Percentiles rank a stretch among this genome's conserved stretches.
Evolutionary conservation across 92 coral and sea anemone species (phyloP).

Genomic region (Bergia puertoricense): DNA sequence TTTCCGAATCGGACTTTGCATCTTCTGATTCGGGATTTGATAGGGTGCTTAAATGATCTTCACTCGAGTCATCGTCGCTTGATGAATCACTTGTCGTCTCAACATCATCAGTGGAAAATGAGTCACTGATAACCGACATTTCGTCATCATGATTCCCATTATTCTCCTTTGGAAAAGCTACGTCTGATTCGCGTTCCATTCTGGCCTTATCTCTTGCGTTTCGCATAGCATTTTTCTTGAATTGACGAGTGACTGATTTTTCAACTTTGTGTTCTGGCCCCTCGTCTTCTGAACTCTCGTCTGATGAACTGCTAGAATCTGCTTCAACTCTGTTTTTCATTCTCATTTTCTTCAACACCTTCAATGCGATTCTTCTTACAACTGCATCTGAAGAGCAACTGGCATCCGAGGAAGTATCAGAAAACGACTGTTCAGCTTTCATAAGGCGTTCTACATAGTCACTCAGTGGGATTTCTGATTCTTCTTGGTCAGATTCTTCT

Average conservation of each 20-base stretch:
- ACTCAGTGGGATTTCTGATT: background rate
- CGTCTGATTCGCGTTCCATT: background rate
- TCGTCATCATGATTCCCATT: background rate
- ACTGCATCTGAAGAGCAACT: slow-evolving; percentile 29
- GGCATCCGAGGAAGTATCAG: slow-evolving; percentile 20
- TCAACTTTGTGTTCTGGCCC: background rate
- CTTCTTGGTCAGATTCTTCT: background rate
- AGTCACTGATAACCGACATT: background rate
- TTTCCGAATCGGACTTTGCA: background rate
- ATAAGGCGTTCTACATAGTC: slow-evolving; percentile 12
- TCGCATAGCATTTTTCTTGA: background rate
- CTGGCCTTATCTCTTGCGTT: background rate
- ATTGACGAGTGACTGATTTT: background rate
- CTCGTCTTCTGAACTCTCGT: slow-evolving; percentile 1
- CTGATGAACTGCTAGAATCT: background rate
- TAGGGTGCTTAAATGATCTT: background rate
- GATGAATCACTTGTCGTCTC: background rate
- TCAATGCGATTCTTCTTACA: background rate
- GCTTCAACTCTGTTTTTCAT: background rate
- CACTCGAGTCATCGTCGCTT: background rate
- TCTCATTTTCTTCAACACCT: slow-evolving; percentile 12
- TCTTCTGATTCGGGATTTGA: background rate
- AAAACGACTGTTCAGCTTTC: slow-evolving; percentile 17
- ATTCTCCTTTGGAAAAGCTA: background rate
- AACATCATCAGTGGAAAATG: background rate